A percentile compares a stretch with the other conserved stretches of the same genome.
Evolutionary conservation across 1,140 invertebrate genomes (phyloP).

Genomic region (Meloidogyne exigua): DNA sequence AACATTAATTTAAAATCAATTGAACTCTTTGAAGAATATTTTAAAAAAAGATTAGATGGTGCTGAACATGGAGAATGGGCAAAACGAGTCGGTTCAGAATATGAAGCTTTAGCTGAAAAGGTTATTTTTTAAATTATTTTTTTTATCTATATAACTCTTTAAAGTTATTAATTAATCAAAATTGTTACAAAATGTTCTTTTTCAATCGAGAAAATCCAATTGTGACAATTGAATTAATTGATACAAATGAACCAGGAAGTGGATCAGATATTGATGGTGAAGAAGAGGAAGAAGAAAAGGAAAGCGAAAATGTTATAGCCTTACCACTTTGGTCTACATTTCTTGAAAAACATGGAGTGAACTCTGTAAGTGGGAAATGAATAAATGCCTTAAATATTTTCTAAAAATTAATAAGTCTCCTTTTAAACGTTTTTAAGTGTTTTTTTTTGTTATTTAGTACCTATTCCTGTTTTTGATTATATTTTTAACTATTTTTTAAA

Average conservation of each 20-base stretch:
- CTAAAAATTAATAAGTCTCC: no score
- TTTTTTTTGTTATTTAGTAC: no score
- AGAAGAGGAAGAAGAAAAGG: constrained; percentile 25
- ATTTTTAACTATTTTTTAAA: no score
- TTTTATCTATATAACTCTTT: not conserved
- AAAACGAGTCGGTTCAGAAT: constrained; percentile 24
- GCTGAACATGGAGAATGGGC: constrained; percentile 26
- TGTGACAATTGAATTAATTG: constrained; percentile 37
- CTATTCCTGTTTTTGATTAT: no score
- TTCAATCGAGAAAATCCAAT: constrained; percentile 31
- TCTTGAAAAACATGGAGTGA: constrained; percentile 28
- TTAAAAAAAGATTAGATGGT: constrained; percentile 20
- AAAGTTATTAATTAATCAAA: constrained; percentile 36
- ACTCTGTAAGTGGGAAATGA: not conserved
- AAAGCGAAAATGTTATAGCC: constrained; percentile 20
- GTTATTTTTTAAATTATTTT: not conserved
- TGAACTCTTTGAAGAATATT: constrained; percentile 31
- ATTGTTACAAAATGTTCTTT: constrained; percentile 40
- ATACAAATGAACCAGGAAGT: constrained; percentile 27
- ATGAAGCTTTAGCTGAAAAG: constrained; percentile 31
- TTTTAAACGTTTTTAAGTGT: no score
- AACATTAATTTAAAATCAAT: constrained; percentile 24
- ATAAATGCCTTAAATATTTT: not conserved
- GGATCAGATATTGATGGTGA: constrained; percentile 23
- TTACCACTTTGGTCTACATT: constrained; percentile 28